A percentile compares a stretch with the other conserved stretches of the same genome.
These are phyloP conservation scores for Thalpophila matura DNA, from an alignment of 2,888 invertebrate species.

Conservation along the genomic window DNA sequence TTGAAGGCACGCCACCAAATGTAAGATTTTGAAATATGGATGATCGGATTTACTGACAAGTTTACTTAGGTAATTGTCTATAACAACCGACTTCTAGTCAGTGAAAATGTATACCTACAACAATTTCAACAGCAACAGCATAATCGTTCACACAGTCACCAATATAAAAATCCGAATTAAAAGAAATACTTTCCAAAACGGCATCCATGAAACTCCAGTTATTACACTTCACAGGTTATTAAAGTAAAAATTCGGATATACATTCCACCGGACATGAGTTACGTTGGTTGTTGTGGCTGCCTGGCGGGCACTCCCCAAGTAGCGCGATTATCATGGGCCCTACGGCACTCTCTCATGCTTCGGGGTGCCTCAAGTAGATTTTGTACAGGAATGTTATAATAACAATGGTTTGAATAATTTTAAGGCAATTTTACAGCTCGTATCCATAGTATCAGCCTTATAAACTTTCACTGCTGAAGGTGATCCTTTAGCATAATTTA, in stretches of 20 bases:
- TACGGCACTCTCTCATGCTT: constrained; percentile 63
- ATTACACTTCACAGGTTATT: constrained; percentile 35
- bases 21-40: too few species aligned
- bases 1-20: too few species aligned
- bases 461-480: not conserved
- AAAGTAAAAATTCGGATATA: constrained; percentile 59
- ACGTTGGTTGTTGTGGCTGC: too few species aligned
- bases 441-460: not conserved
- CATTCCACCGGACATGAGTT: constrained; percentile 57
- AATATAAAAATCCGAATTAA: not conserved
- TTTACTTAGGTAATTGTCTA: too few species aligned
- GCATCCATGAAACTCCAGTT: constrained; percentile 37
- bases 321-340: constrained; percentile 46
- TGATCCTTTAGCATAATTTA: not conserved
- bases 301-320: constrained; percentile 47
- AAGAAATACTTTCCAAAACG: constrained; percentile 35
- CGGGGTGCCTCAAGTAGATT: constrained; percentile 42
- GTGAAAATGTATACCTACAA: constrained; percentile 2
- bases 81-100: not conserved
- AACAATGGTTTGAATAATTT: constrained; percentile 23
- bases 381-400: constrained; percentile 48
- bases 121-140: too few species aligned
- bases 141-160: not conserved
- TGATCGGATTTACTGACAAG: too few species aligned
- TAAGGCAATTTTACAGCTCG: not conserved